Evolutionary conservation across 2,113 vertebrate genomes (phyloP).

Genomic region (Chloropsis cyanopogon): DNA sequence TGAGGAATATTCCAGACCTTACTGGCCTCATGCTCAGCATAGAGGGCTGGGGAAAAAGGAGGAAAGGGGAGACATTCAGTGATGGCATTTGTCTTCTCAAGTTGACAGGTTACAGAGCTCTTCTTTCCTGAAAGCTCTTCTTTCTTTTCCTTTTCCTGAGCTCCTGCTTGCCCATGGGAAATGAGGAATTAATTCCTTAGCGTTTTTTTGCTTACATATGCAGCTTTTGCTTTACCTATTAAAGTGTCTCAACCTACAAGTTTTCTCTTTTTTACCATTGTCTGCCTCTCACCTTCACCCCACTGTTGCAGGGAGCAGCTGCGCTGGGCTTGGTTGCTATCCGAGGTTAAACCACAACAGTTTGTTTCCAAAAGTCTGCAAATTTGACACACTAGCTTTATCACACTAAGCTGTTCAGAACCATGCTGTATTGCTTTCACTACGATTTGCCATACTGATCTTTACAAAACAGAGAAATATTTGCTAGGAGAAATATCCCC

Average conservation of each 20-base stretch:
- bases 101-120: accelerated
- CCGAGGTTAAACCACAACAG: background rate
- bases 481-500: background rate
- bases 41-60: background rate
- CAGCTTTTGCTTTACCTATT: background rate
- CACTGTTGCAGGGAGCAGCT: background rate
- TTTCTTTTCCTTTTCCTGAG: background rate
- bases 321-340: background rate
- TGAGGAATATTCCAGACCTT: background rate
- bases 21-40: background rate
- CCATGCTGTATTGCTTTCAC: background rate
- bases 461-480: background rate
- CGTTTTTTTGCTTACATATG: accelerated
- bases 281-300: background rate
- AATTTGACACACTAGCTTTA: background rate
- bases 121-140: background rate
- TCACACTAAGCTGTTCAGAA: background rate
- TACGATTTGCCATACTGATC: background rate
- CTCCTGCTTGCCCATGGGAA: background rate
- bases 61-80: accelerated
- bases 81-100: background rate
- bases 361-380: background rate
- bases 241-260: background rate
- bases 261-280: background rate
- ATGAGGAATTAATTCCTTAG: background rate